These are phyloP conservation scores for Lemur catta DNA, from an alignment of 2,797 vertebrate genomes.

Conservation along the genomic window DNA sequence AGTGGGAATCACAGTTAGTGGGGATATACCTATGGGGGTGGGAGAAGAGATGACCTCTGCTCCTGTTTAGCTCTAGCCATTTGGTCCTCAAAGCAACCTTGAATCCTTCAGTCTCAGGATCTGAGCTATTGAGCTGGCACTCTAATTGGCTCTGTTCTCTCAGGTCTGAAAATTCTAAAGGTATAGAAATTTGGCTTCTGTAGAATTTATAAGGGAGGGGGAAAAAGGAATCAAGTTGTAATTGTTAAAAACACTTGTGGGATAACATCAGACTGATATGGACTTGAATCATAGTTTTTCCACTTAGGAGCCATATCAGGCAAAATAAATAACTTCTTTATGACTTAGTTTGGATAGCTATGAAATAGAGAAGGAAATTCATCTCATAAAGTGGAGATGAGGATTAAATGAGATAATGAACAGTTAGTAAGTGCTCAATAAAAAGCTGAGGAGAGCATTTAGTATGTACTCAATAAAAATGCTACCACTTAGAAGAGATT, in stretches of 20 bases:
- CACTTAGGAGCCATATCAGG: not conserved
- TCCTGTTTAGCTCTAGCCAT: not conserved
- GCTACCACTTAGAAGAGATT: not conserved
- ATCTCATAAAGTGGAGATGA: not conserved
- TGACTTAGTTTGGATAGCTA: not conserved
- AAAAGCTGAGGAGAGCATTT: not conserved
- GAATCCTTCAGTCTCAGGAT: not conserved
- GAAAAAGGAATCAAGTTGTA: not conserved
- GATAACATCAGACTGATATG: not conserved
- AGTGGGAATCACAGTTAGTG: not conserved
- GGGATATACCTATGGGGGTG: not conserved
- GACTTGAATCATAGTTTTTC: slow-evolving; percentile 28
- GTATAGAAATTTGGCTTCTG: not conserved
- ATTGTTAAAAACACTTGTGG: not conserved
- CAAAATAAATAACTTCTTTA: not conserved
- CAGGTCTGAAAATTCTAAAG: not conserved
- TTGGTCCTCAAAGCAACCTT: not conserved
- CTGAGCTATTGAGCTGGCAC: not conserved
- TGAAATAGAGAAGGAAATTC: not conserved
- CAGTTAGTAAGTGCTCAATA: not conserved
- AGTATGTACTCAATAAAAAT: not conserved
- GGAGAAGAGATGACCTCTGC: not conserved
- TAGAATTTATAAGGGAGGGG: not conserved
- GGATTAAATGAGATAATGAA: not conserved
- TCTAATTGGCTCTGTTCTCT: not conserved